phyloP scores from a whole-genome alignment of 1,140 invertebrate species.

The Cotesia chilonis region DNA sequence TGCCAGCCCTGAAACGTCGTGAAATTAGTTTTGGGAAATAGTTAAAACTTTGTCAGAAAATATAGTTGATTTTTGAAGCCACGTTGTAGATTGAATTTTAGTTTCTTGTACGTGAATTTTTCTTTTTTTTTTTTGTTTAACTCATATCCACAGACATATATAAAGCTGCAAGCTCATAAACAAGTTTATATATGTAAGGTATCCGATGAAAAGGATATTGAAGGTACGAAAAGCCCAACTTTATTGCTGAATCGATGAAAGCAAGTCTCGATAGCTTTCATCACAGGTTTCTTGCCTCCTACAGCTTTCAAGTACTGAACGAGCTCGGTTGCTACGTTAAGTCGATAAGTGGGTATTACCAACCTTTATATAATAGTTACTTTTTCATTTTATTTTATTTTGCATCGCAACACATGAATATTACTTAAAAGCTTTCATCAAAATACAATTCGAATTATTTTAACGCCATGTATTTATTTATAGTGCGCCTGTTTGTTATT shows the following conservation, averaged over 20 bases:
- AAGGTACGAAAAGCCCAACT: neutral
- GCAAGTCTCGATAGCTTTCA: conserved; percentile 36
- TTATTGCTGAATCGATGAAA: conserved; percentile 25
- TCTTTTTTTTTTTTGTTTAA: neutral
- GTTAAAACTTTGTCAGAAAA: no score
- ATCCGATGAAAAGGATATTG: conserved; percentile 2
- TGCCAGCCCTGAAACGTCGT: no score
- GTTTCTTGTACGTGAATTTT: neutral
- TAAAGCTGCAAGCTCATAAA: no score
- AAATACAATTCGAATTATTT: no score
- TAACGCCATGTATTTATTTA: no score
- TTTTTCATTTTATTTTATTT: neutral
- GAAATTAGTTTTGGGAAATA: no score
- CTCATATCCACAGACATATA: no score
- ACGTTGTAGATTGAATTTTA: neutral
- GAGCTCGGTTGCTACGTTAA: conserved; percentile 7
- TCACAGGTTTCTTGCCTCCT: conserved; percentile 31
- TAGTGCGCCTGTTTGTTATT: no score
- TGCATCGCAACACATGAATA: neutral
- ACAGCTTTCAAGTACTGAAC: conserved; percentile 10
- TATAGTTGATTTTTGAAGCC: no score
- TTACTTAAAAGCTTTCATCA: no score
- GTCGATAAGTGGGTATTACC: conserved; percentile 16
- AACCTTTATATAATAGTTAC: neutral
- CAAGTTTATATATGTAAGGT: neutral